Base-by-base conservation (phyloP, 2,888 invertebrate genomes). In the Lasioglossum leucozonium region DNA sequence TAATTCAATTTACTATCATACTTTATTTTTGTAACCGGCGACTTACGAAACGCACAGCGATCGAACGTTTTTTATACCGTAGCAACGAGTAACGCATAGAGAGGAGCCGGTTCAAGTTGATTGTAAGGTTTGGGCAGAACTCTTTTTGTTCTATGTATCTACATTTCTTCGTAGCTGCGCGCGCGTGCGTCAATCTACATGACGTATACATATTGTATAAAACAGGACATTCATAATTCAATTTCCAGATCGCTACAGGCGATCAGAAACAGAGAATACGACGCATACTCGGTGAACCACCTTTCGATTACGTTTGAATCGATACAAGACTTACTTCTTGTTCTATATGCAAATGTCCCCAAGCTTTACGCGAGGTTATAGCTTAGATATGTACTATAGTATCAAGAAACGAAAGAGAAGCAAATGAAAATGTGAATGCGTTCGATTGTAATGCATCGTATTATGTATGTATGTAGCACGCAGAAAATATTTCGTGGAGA, bases 241-340 rank as follows among this genome's bases (percentile, higher is more conserved):
- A 83, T 83, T 67, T 18, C 55, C 30, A 44, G 65, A 55, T 72
- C n/a, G 72, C 67, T 65, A 16, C 62, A 22, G 82, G 62, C 82
- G 58, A 79, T 79, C 73, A 44, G 74, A 79, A 82, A 82, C 74
- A 74, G 47, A 79, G 78, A 55, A 42, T 34, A 65, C 51, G 47
- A 58, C 58, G 73, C 65, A 65, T 73, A 73, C 67, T 51, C 34
- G 71, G 75, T 69, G 67, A 69, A 79, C 79, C 74, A 73, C 72
- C 75, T 78, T 86, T 87, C 62, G 84, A 84, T 84, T 87, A 87
- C 79, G 69, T 75, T 82, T 75, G 47, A 71, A 79, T 79, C 71
- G 71, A 30, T 74, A 42, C 26, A 58, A 62, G 74, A 82, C 74
- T 82, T 82, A 73, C 47, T 44, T 22, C 67, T 67, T 67, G 67